Evolutionary conservation across 2,113 vertebrate species (phyloP).

Genomic region (Perca schrenkii): DNA sequence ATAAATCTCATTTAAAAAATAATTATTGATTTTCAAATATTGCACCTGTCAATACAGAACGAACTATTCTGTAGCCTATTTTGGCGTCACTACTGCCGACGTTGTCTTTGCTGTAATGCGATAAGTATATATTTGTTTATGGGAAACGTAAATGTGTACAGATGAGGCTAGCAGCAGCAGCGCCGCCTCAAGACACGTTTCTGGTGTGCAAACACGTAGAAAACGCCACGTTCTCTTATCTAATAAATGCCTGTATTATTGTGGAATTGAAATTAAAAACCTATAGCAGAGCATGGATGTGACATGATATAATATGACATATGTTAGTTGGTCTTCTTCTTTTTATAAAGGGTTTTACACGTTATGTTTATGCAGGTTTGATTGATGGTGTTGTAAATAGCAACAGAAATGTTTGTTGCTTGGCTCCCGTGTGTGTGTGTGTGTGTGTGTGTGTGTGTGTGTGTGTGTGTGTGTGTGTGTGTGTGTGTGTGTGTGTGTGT

Average conservation of each 20-base stretch:
- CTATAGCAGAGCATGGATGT: too few species aligned
- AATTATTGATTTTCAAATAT: too few species aligned
- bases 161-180: too few species aligned
- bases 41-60: too few species aligned
- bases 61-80: too few species aligned
- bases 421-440: conserved; percentile 1
- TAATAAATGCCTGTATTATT: background rate
- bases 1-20: too few species aligned
- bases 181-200: too few species aligned
- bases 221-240: background rate
- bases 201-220: too few species aligned
- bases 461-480: conserved; percentile 1
- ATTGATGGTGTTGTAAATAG: conserved; percentile 9
- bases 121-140: too few species aligned
- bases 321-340: background rate
- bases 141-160: too few species aligned
- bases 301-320: background rate
- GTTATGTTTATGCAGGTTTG: background rate
- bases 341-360: background rate
- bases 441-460: conserved; percentile 10
- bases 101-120: too few species aligned
- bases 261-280: background rate
- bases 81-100: too few species aligned
- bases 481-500: conserved; percentile 20
- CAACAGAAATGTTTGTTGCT: background rate